A percentile compares a stretch with the other conserved stretches of the same genome.
phyloP scores from a whole-genome alignment of 2,113 vertebrate genomes.

The Psammodynastes pulverulentus region DNA sequence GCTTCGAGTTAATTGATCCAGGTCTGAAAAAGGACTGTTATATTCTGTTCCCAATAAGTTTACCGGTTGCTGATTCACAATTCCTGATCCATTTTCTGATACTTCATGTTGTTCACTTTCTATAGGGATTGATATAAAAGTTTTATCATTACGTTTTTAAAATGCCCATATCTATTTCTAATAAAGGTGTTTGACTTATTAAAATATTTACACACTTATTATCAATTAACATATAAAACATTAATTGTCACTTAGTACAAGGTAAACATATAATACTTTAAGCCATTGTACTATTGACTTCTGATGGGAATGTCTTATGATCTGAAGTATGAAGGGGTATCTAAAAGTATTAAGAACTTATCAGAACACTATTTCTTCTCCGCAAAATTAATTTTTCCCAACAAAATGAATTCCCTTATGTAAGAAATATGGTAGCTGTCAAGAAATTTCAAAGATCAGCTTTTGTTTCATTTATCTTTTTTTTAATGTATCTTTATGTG shows the following conservation, averaged over 20 bases:
- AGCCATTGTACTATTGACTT: background rate
- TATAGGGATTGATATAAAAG: conserved; percentile 59
- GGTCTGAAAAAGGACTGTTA: conserved; percentile 51
- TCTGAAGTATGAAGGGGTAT: background rate
- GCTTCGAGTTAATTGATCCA: conserved; percentile 80
- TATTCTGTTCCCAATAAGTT: conserved; percentile 67
- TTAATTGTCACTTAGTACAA: background rate
- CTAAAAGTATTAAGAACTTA: background rate
- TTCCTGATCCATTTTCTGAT: conserved; percentile 71
- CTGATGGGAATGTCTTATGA: background rate
- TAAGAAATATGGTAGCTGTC: background rate
- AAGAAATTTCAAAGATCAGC: background rate
- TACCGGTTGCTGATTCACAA: conserved; percentile 70
- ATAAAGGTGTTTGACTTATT: background rate
- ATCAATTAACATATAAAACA: background rate
- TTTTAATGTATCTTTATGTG: background rate
- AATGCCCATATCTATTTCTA: background rate
- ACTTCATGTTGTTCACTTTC: conserved; percentile 89
- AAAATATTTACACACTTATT: background rate
- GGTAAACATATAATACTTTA: background rate
- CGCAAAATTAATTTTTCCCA: background rate
- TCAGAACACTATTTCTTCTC: background rate
- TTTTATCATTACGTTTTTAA: background rate
- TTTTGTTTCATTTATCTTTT: background rate
- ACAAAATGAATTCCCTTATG: background rate